phyloP scores from a whole-genome alignment of 2,888 invertebrate species.

The Ochropleura plecta region DNA sequence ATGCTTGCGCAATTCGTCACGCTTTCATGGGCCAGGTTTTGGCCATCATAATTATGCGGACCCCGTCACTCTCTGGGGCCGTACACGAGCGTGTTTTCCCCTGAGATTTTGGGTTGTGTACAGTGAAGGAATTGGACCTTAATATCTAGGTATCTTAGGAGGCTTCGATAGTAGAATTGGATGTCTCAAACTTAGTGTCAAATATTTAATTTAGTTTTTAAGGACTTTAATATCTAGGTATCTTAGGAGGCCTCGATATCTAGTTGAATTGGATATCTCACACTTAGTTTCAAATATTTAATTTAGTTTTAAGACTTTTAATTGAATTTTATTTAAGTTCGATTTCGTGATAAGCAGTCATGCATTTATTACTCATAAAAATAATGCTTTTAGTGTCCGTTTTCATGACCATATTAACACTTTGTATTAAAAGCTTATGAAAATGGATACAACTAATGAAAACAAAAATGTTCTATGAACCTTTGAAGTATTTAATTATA shows the following conservation, averaged over 20 bases:
- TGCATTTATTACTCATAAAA: slow-evolving; percentile 66
- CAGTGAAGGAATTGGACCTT: background rate
- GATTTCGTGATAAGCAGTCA: slow-evolving; percentile 40
- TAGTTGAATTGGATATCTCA: background rate
- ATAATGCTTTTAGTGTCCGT: slow-evolving; percentile 62
- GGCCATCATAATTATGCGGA: background rate
- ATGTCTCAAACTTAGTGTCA: background rate
- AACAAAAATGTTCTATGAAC: slow-evolving; percentile 6
- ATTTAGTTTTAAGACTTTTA: slow-evolving; percentile 26
- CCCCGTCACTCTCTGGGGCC: background rate
- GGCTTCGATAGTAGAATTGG: background rate
- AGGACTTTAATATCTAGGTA: background rate
- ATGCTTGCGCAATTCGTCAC: background rate
- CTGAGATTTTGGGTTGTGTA: background rate
- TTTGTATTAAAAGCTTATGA: slow-evolving; percentile 69
- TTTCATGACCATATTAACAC: slow-evolving; percentile 70
- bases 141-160: background rate
- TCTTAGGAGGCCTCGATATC: too few species aligned
- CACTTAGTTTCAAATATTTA: background rate
- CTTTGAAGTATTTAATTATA: slow-evolving; percentile 18
- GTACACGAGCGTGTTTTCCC: background rate
- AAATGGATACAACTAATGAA: slow-evolving; percentile 60
- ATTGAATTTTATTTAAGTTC: slow-evolving; percentile 5
- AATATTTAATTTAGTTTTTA: slow-evolving; percentile 21
- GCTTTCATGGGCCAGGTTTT: background rate